Conservation (phyloP, 2,888 invertebrate genomes). For the Anoplius nigerrimus region DNA sequence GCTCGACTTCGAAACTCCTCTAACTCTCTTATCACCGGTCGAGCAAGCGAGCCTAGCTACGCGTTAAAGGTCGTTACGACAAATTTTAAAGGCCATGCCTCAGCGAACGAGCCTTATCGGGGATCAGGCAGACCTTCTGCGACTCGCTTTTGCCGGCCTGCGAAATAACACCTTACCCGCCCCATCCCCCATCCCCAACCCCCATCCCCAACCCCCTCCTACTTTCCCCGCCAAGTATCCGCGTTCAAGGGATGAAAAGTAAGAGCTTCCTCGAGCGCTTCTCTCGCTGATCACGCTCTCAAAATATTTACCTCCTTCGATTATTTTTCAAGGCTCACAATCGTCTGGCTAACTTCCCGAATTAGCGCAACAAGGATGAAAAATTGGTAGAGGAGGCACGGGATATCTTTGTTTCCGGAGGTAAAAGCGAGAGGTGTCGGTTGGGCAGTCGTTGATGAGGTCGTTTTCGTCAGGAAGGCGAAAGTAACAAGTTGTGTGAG, state of each 20-base stretch:
- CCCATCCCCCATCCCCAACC: too few relatives aligned
- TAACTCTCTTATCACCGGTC: constrained; percentile 24
- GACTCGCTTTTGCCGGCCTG: constrained; percentile 24
- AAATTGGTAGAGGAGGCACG: constrained; percentile 24
- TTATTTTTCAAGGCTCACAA: constrained; percentile 27
- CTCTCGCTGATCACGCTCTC: constrained; percentile 33
- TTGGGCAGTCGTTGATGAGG: too few relatives aligned
- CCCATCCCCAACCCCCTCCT: too few relatives aligned
- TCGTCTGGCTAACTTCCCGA: constrained; percentile 2
- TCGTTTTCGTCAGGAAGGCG: too few relatives aligned
- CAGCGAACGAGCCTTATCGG: constrained; percentile 31
- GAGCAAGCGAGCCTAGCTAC: constrained; percentile 36
- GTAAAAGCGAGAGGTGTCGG: too few relatives aligned
- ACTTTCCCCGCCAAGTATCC: too few relatives aligned
- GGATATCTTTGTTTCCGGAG: too few relatives aligned
- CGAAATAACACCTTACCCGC: constrained; percentile 30
- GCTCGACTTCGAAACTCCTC: constrained; percentile 13
- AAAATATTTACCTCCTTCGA: constrained; percentile 38
- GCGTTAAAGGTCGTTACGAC: constrained; percentile 37
- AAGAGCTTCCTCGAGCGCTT: constrained; percentile 22
- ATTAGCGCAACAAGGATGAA: constrained; percentile 5
- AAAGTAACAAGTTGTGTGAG: too few relatives aligned
- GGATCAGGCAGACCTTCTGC: constrained; percentile 10
- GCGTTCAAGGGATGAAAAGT: not conserved
- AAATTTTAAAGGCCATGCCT: constrained; percentile 40